phyloP scores from a whole-genome alignment of 2,113 vertebrate species.

The Etia nguti region DNA sequence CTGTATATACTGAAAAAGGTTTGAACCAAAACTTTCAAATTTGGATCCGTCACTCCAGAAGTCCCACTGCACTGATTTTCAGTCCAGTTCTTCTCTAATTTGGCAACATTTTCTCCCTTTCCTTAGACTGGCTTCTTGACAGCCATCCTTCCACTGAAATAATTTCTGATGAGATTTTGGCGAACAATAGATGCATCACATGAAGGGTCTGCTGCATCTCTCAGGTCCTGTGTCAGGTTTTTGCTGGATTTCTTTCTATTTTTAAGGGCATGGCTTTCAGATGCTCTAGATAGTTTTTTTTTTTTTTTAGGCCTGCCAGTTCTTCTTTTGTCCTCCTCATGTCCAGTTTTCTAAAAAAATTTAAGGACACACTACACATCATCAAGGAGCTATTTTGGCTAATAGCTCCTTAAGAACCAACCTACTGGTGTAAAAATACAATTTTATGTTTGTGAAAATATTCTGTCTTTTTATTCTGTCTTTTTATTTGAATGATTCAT shows the following conservation, averaged over 20 bases:
- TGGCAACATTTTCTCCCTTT: background rate
- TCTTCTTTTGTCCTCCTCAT: background rate
- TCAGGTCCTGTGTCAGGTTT: background rate
- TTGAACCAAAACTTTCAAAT: background rate
- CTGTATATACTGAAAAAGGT: background rate
- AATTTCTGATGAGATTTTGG: background rate
- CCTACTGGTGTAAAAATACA: background rate
- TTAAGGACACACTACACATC: background rate
- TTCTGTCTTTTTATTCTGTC: background rate
- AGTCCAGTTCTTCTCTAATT: background rate
- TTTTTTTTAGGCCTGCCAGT: background rate
- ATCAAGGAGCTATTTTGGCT: background rate
- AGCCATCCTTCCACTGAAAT: background rate
- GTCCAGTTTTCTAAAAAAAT: background rate
- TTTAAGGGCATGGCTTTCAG: background rate
- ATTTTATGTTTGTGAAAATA: background rate
- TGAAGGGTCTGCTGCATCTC: background rate
- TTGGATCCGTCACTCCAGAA: background rate
- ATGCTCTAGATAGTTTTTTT: background rate
- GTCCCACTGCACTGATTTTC: background rate
- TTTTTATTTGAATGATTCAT: background rate
- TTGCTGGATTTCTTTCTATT: background rate
- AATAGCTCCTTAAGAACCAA: background rate
- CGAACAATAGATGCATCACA: background rate
- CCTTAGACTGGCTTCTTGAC: background rate